Evolutionary conservation across 1,140 invertebrate species (phyloP), one percentile per base, ranked within the genome.

Genomic region (Tetramorium parvispinum): DNA sequence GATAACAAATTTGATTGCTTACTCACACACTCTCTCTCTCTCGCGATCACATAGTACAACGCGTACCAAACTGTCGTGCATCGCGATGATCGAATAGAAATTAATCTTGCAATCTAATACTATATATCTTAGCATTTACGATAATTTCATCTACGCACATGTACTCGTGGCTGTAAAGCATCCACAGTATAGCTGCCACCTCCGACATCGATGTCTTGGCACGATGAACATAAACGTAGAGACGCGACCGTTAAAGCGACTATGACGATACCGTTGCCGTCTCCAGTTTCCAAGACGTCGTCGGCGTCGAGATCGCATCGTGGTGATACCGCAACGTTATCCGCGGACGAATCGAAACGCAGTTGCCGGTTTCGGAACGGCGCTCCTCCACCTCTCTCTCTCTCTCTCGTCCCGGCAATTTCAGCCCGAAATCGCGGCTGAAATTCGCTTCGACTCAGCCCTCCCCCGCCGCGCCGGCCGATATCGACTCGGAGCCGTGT

Each of bases 341-440:
- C 89, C 78, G 76, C 73, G 86, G 86, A 91, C 90, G 92, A 93
- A 87, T 92, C 82, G 85, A 87, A 78, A 75, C 46, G 46, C 11
- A 46, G 46, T 46, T 13, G 16, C 59, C 51, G n/a, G 24, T 68
- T 75, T 61, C 16, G 13, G 53, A 16, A 37, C 66, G n/a, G 70
- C 46, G 10, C 27, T 18, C 21, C 37, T 18, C 37, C 10, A 11
- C 27, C 3, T 59, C 59, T 46, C 37, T 7, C 18, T 24, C 65
- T 16, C 32, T 21, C 75, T 65, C 65, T 55, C 21, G 78, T 13
- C 53, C 51, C 46, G 68, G 46, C 75, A 89, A 81, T 89, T 87
- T 79, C 75, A 75, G 51, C 16, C 16, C 66, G 57, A 63, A 87
- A 87, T 70, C 82, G 68, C 51, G 18, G 16, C 70, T 37, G 65